Evolutionary conservation across 2,797 vertebrate genomes (phyloP).

Genomic region (Myotis planiceps): DNA sequence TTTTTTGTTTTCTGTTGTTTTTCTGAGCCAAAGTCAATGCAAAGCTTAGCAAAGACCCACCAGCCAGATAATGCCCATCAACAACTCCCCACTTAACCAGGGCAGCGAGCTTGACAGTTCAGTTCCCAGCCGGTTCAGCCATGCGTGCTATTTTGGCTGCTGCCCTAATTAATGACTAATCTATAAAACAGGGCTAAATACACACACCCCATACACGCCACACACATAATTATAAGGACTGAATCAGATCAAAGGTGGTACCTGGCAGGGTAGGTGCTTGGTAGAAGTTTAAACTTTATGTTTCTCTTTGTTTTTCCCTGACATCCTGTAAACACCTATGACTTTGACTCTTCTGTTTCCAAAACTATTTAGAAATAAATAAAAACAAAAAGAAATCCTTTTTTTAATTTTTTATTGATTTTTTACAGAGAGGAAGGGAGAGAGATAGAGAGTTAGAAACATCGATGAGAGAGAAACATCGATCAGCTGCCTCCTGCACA

Average conservation of each 20-base stretch:
- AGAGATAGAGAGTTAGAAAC: no score
- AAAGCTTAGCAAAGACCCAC: conserved; percentile 17
- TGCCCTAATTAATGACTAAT: conserved; percentile 75
- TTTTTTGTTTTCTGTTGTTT: background rate
- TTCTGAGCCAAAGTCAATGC: conserved; percentile 57
- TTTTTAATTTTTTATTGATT: no score
- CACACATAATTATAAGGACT: conserved; percentile 44
- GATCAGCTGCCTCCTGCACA: no score
- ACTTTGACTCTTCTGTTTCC: background rate
- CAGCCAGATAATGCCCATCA: conserved; percentile 55
- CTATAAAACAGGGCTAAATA: conserved; percentile 62
- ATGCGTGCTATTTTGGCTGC: conserved; percentile 35
- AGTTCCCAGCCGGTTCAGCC: conserved; percentile 49
- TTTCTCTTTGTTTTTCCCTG: background rate
- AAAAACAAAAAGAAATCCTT: background rate
- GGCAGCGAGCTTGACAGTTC: conserved; percentile 53
- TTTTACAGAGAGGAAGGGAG: no score
- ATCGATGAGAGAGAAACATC: no score
- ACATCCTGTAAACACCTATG: background rate
- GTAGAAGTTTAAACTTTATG: conserved; percentile 20
- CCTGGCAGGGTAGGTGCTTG: background rate
- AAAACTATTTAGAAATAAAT: conserved; percentile 34
- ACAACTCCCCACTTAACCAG: conserved; percentile 44
- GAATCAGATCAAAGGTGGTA: conserved; percentile 51
- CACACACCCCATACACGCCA: conserved; percentile 34